Base-by-base conservation (phyloP, 1,140 invertebrate species). In the Saccostrea cuccullata region DNA sequence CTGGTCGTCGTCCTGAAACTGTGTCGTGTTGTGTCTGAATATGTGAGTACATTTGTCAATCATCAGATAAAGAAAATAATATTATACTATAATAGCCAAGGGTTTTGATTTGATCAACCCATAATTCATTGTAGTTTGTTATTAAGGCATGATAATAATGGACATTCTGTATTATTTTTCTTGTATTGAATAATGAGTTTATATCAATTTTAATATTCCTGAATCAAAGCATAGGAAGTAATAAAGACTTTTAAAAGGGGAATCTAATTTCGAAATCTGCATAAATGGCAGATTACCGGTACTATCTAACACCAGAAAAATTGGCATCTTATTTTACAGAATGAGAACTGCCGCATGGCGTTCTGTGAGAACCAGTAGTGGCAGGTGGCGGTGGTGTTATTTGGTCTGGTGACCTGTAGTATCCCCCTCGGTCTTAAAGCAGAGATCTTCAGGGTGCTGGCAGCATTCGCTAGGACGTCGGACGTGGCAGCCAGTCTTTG, bases 281-380 rank as follows among this genome's bases (percentile, higher is more conserved):
- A 47, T 47, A 47, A 47, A 47, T 6, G 5, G 6, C 47, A 47
- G 5, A 8, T 47, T 47, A 47, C 36, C 15, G 15, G 15, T 77
- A 8, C 11, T 77, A 36, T 36, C 30, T 36, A 36, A 36, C 30
- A 36, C 30, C 30, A 36, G 30, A 36, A 36, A 36, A 36, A 36
- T 82, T 82, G 11, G 26, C 40, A 36, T 89, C 30, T 36, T 36
- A 1, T 86, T 47, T 88, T 91, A 17, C 95, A 98, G 92, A 97
- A 98, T 95, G 97, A 97, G 90, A 96, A 97, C 88, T 97, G 97
- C 0, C 95, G 97, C 86, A 95, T 97, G 56, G 96, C 97, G 55
- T 96, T 99, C 30, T 97, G 97, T 92, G 98, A 98, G 92, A 98
- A 98, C 94, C 96, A 97, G 82, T 97, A 96, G 89, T 99, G 98